A percentile compares a stretch with the other conserved stretches of the same genome.
Evolutionary conservation across 2,113 vertebrate genomes (phyloP).

Genomic region (Benitochromis conjunctus): DNA sequence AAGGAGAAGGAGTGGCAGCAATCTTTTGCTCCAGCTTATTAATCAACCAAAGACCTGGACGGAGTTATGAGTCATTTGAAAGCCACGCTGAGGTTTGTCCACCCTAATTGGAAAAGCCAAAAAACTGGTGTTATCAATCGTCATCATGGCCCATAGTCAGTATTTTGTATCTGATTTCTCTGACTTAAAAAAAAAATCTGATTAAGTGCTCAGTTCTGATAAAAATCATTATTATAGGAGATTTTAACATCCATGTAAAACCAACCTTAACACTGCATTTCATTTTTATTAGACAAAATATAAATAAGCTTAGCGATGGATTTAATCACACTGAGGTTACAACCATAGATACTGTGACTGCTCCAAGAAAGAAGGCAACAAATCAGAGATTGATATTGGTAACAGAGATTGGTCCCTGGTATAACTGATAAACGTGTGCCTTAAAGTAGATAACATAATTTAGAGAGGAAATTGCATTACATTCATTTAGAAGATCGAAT

Average conservation of each 20-base stretch:
- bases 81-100: not conserved
- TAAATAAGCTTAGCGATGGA: not conserved
- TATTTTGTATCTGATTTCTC: not conserved
- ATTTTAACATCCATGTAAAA: not conserved
- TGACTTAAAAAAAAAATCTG: not conserved
- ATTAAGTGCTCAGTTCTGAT: not conserved
- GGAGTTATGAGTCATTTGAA: not conserved
- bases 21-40: not conserved
- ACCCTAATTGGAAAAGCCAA: not conserved
- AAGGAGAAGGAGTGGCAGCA: not conserved
- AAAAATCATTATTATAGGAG: not conserved
- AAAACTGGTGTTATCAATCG: not conserved
- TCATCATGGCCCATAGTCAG: not conserved
- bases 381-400: not conserved
- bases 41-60: not conserved
- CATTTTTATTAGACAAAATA: not conserved
- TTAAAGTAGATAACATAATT: not conserved
- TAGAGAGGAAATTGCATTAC: not conserved
- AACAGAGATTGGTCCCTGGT: not conserved
- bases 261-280: not conserved
- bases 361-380: not conserved
- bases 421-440: not conserved
- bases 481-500: not conserved
- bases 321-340: not conserved
- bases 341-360: not conserved